phyloP scores from a whole-genome alignment of 2,888 invertebrate genomes.

The Apodemia duryi region DNA sequence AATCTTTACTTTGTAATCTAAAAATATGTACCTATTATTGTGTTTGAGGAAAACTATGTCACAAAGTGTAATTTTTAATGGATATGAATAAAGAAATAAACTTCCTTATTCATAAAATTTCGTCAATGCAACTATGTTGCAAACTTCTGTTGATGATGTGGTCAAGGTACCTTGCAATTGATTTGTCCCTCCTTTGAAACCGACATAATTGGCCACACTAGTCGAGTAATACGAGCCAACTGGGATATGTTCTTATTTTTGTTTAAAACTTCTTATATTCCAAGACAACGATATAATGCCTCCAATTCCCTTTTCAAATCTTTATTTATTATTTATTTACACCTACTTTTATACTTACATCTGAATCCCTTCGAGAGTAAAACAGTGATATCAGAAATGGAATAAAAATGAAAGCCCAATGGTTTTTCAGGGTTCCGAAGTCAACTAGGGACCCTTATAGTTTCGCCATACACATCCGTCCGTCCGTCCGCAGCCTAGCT shows the following conservation, averaged over 20 bases:
- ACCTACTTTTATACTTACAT: background rate
- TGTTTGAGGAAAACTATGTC: too few species aligned
- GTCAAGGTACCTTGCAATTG: background rate
- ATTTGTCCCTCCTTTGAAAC: background rate
- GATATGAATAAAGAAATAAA: too few species aligned
- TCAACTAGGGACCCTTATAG: too few species aligned
- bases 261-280: slow-evolving; percentile 4
- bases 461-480: too few species aligned
- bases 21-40: too few species aligned
- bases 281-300: slow-evolving; percentile 6
- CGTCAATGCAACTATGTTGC: background rate
- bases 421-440: background rate
- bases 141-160: background rate
- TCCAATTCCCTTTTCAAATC: slow-evolving; percentile 13
- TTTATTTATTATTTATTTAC: slow-evolving; percentile 10
- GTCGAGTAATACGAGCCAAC: background rate
- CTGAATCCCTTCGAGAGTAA: background rate
- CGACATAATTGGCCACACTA: background rate
- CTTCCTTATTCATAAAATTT: too few species aligned
- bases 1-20: too few species aligned
- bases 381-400: background rate
- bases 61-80: too few species aligned
- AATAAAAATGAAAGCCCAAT: background rate
- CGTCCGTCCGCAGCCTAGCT: too few species aligned
- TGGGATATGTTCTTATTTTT: slow-evolving; percentile 6